phyloP scores from a whole-genome alignment of 2,888 invertebrate species.

The Liopterus haemorrhoidalis region DNA sequence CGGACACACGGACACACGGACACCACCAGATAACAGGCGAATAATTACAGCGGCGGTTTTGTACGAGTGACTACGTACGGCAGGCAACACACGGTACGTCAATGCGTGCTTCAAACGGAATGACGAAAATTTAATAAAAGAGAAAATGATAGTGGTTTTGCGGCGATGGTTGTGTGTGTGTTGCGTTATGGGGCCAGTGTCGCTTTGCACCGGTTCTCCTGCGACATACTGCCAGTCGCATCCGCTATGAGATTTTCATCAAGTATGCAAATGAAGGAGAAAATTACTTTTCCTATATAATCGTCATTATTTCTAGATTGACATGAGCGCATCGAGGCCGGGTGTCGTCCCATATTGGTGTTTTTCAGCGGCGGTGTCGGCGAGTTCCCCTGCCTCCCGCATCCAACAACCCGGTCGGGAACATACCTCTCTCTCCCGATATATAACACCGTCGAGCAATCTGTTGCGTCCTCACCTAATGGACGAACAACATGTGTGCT shows the following conservation, averaged over 20 bases:
- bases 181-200: slow-evolving; percentile 19
- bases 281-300: slow-evolving; percentile 50
- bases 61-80: slow-evolving; percentile 5
- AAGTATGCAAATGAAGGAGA: slow-evolving; percentile 49
- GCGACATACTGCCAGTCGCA: slow-evolving; percentile 5
- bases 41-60: no score
- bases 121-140: slow-evolving; percentile 27
- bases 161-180: slow-evolving; percentile 21
- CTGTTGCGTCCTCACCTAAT: slow-evolving; percentile 21
- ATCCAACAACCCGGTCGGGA: slow-evolving; percentile 21
- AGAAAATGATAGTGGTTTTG: slow-evolving; percentile 28
- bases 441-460: slow-evolving; percentile 12
- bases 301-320: slow-evolving; percentile 50
- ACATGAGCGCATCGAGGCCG: slow-evolving; percentile 38
- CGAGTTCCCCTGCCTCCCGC: slow-evolving; percentile 14
- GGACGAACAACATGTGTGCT: no score
- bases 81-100: slow-evolving; percentile 17
- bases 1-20: slow-evolving; percentile 10
- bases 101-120: slow-evolving; percentile 16
- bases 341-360: slow-evolving; percentile 43
- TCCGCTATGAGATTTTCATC: slow-evolving; percentile 46
- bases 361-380: slow-evolving; percentile 39
- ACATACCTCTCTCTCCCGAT: slow-evolving; percentile 8
- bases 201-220: slow-evolving; percentile 2
- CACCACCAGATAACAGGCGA: no score